Evolutionary conservation across 2,797 vertebrate genomes (phyloP).

Genomic region (Falco naumanni): DNA sequence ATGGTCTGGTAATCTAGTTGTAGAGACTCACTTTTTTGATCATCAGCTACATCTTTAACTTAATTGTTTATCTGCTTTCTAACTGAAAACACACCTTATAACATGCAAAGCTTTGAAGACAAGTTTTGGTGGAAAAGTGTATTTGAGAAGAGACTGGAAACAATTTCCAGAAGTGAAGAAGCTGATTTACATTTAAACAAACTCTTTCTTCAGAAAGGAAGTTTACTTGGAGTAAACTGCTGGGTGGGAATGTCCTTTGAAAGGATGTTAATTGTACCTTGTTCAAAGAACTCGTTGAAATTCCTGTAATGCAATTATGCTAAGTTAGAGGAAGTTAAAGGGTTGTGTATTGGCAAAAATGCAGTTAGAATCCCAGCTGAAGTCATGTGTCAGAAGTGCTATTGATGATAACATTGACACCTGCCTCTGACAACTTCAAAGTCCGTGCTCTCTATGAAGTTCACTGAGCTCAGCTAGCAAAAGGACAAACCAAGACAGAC

Average conservation of each 20-base stretch:
- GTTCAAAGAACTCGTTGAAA: constrained; percentile 74
- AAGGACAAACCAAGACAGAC: constrained; percentile 48
- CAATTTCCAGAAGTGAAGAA: constrained; percentile 34
- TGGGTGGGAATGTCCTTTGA: constrained; percentile 57
- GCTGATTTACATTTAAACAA: constrained; percentile 60
- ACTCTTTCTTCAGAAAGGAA: constrained; percentile 56
- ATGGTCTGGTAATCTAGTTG: neutral
- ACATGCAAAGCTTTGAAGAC: neutral
- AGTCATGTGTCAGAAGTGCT: constrained; percentile 47
- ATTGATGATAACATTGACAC: constrained; percentile 61
- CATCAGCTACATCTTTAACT: neutral
- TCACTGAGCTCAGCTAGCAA: constrained; percentile 44
- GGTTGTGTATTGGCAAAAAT: constrained; percentile 56
- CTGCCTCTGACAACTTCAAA: constrained; percentile 55
- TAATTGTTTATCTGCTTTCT: neutral
- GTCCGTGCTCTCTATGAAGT: constrained; percentile 1
- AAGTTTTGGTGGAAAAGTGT: neutral
- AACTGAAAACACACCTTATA: neutral
- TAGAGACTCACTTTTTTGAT: neutral
- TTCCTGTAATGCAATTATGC: constrained; percentile 67
- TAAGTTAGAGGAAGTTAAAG: constrained; percentile 63
- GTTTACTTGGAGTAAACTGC: constrained; percentile 57
- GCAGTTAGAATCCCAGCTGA: constrained; percentile 47
- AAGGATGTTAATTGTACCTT: constrained; percentile 59
- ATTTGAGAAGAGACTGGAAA: constrained; percentile 8